phyloP scores from a whole-genome alignment of 2,797 vertebrate species.

The Erethizon dorsatum region DNA sequence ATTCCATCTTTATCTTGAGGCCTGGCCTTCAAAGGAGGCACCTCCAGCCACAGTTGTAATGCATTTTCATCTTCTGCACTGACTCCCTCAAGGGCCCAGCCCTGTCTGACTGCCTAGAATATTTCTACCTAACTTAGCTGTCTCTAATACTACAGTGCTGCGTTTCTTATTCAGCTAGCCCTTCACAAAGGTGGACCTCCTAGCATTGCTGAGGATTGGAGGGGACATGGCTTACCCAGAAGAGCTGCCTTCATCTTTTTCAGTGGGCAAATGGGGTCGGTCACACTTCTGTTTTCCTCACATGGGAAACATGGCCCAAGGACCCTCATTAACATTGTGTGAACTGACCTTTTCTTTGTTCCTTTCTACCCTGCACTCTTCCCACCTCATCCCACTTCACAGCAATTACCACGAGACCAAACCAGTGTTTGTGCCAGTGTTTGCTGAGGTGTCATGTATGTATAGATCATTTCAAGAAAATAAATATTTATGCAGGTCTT shows the following conservation, averaged over 20 bases:
- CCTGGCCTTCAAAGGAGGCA: neutral
- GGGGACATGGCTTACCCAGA: no score
- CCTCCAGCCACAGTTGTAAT: neutral
- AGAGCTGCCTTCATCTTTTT: neutral
- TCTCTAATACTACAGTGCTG: fast-evolving
- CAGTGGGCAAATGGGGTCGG: neutral
- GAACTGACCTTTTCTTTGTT: slow-evolving; percentile 13
- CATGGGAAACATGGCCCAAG: neutral
- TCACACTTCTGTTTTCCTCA: neutral
- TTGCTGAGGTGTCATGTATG: neutral
- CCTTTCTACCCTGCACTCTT: neutral
- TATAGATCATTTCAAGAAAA: slow-evolving; percentile 70
- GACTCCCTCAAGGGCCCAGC: neutral
- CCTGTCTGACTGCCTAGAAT: neutral
- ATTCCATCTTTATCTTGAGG: neutral
- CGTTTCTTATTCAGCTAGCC: neutral
- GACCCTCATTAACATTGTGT: neutral
- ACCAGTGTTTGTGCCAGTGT: slow-evolving; percentile 3
- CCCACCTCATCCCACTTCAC: neutral
- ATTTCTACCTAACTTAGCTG: neutral
- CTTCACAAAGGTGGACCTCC: neutral
- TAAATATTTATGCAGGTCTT: slow-evolving; percentile 76
- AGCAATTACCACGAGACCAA: slow-evolving; percentile 44
- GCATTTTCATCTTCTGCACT: neutral
- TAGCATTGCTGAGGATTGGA: fast-evolving